A percentile compares a stretch with the other conserved stretches of the same genome.
Evolutionary conservation across 35 echinoderm and acorn worm genomes (phyloP).

Genomic region (Antedon bifida): DNA sequence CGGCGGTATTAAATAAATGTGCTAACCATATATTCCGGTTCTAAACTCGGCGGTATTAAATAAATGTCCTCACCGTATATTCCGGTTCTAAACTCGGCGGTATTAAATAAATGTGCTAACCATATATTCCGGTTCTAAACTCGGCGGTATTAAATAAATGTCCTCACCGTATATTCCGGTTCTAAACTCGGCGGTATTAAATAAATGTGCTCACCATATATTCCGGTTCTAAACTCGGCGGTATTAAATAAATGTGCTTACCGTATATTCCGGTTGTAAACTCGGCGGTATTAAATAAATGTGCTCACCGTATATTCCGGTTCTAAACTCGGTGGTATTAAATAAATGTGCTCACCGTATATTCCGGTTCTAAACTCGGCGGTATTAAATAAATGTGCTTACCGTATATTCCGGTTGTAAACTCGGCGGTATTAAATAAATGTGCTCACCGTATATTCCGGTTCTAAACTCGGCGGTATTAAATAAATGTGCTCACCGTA

Average conservation of each 20-base stretch:
- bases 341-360: constrained; percentile 24
- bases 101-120: background rate
- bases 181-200: constrained; percentile 22
- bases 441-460: constrained; percentile 41
- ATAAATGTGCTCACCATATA: constrained; percentile 31
- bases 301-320: constrained; percentile 45
- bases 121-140: constrained; percentile 55
- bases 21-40: constrained; percentile 45
- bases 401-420: constrained; percentile 59
- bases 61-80: constrained; percentile 32
- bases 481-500: constrained; percentile 24
- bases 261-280: constrained; percentile 57
- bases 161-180: constrained; percentile 46
- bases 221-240: constrained; percentile 48
- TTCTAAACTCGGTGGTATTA: constrained; percentile 23
- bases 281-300: too few relatives aligned
- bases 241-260: background rate
- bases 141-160: too few relatives aligned
- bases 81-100: constrained; percentile 50
- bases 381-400: background rate
- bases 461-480: constrained; percentile 31
- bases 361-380: constrained; percentile 52
- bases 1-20: background rate
- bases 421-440: background rate
- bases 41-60: constrained; percentile 23